Percentiles rank a stretch among this genome's conserved stretches.
Conservation (phyloP, 2,113 vertebrate species). For the Muntiacus reevesi region DNA sequence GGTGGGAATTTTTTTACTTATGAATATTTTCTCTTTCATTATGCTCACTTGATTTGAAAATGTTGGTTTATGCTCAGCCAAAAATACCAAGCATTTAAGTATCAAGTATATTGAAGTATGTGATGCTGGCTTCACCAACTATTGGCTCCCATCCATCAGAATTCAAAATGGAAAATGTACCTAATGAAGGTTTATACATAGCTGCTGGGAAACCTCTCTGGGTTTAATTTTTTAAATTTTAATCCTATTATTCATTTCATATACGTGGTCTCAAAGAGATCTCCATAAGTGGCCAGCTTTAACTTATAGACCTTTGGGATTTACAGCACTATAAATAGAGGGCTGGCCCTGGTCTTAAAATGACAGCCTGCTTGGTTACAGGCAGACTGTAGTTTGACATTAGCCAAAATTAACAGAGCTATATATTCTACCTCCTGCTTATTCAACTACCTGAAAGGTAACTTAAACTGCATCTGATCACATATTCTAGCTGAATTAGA, state of each 20-base stretch:
- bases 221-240: constrained; percentile 40
- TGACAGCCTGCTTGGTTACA: neutral
- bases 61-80: constrained; percentile 15
- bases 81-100: constrained; percentile 2
- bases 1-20: neutral
- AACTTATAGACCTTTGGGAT: constrained; percentile 9
- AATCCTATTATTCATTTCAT: constrained; percentile 55
- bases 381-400: constrained; percentile 3
- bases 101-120: neutral
- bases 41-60: constrained; percentile 23
- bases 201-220: constrained; percentile 51
- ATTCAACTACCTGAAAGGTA: neutral
- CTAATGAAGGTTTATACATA: constrained; percentile 43
- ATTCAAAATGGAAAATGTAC: constrained; percentile 64
- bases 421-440: neutral
- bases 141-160: constrained; percentile 57
- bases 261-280: constrained; percentile 54
- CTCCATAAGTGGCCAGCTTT: constrained; percentile 2
- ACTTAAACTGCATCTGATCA: constrained; percentile 2
- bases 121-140: constrained; percentile 34
- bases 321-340: neutral
- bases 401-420: neutral
- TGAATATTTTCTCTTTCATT: constrained; percentile 26
- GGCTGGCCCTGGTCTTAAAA: neutral
- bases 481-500: neutral